Conservation (phyloP, 2,113 vertebrate species). For the Heterochromis multidens region DNA sequence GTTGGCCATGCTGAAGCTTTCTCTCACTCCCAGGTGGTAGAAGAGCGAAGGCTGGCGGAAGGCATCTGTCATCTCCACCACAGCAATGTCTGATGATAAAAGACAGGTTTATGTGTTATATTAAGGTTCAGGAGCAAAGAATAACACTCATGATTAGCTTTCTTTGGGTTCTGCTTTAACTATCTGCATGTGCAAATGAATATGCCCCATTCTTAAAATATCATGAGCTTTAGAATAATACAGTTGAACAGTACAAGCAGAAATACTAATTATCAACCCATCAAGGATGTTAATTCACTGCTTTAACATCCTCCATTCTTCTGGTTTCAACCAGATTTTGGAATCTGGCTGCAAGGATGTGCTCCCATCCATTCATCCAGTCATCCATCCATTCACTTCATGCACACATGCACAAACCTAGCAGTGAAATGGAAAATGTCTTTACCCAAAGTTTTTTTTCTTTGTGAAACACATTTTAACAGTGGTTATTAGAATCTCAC, state of each 20-base stretch:
- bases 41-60: slow-evolving; percentile 98
- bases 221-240: neutral
- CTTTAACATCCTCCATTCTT: neutral
- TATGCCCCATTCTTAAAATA: neutral
- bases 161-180: neutral
- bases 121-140: neutral
- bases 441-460: neutral
- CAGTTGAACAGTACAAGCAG: neutral
- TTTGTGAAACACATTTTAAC: neutral
- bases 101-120: neutral
- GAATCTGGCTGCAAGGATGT: neutral
- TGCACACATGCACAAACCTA: no score
- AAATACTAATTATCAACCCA: neutral
- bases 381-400: no score
- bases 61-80: slow-evolving; percentile 97
- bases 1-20: slow-evolving; percentile 99
- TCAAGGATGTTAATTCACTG: neutral
- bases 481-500: neutral
- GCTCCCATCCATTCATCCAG: neutral
- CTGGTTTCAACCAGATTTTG: neutral
- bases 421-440: neutral
- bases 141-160: neutral
- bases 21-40: slow-evolving; percentile 95
- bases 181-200: neutral
- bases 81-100: slow-evolving; percentile 84